Conservation (phyloP, 2,888 invertebrate genomes). For the Lymantria dispar region DNA sequence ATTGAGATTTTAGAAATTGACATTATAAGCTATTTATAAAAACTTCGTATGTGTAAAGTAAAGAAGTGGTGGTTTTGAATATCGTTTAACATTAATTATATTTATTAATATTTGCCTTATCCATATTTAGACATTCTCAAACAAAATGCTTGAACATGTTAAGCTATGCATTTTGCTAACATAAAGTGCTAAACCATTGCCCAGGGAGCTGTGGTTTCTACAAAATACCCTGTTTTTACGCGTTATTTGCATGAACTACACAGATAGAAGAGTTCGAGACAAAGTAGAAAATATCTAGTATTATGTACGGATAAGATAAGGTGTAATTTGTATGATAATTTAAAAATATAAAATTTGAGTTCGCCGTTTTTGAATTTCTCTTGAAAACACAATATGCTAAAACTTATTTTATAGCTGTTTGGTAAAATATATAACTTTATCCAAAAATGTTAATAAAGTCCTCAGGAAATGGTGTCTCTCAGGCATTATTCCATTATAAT, state of each 20-base stretch:
- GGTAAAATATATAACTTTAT: too few species aligned
- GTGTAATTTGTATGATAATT: not conserved
- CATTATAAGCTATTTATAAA: too few species aligned
- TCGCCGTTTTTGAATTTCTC: not conserved
- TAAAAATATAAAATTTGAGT: not conserved
- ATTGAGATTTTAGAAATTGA: too few species aligned
- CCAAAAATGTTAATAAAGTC: too few species aligned
- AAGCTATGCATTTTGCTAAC: constrained; percentile 36
- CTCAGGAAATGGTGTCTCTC: too few species aligned
- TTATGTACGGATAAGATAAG: not conserved
- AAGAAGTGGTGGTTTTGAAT: too few species aligned
- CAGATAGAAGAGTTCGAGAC: constrained; percentile 17
- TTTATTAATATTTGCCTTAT: constrained; percentile 9
- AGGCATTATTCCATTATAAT: too few species aligned
- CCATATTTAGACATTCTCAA: constrained; percentile 3
- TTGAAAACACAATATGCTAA: not conserved
- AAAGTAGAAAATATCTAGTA: constrained; percentile 12
- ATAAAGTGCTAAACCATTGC: constrained; percentile 37
- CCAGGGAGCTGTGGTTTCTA: constrained; percentile 31
- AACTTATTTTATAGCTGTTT: not conserved
- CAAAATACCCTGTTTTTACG: constrained; percentile 40
- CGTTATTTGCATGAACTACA: constrained; percentile 40
- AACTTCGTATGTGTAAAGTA: too few species aligned
- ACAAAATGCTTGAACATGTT: constrained; percentile 30
- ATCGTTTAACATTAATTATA: too few species aligned